Evolutionary conservation across 2,797 vertebrate genomes (phyloP), one percentile per base, ranked within the genome.

Genomic region (Pygocentrus nattereri): DNA sequence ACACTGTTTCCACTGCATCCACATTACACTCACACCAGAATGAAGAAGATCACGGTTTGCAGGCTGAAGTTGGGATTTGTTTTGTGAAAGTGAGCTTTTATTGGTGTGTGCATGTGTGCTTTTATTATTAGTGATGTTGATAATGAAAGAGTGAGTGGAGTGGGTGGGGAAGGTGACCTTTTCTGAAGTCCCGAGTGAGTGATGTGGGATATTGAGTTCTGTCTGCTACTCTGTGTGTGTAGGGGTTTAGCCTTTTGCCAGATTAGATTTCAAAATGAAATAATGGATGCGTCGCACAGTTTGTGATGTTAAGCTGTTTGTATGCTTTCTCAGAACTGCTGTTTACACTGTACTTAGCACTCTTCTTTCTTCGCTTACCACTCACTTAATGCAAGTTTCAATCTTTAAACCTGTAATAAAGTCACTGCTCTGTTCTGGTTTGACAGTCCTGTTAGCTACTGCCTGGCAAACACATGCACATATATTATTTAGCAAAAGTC

Each of bases 131-230:
- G n/a, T 61, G 16, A 10, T 41, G 50, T 38, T 56, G 47, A 67
- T 62, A 68, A 34, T 52, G 67, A 61, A n/a, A 41, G 31, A 52
- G 12, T 69, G 71, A 47, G 67, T 59, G n/a, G 19, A 82, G 50
- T 44, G 23, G 4, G 19, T 25, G 13, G n/a, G 50, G 67, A 64
- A 25, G 52, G 12, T 82, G 67, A 56, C 83, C 47, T 79, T 61
- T 76, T 85, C 52, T 41, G 13, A 80, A 56, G 18, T 76, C 52
- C 8, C 58, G 59, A 56, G 54, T 54, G 76, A 15, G 65, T 72
- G 59, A 67, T 76, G 49, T 72, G 30, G 50, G 30, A 56, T 71
- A 34, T 31, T 64, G 72, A 79, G 61, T 69, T 61, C 21, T 82
- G 38, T 74, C 52, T 71, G 38, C 34, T 44, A 54, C 16, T 13